Conservation (phyloP, 2,888 invertebrate species). For the Pomacea canaliculata region DNA sequence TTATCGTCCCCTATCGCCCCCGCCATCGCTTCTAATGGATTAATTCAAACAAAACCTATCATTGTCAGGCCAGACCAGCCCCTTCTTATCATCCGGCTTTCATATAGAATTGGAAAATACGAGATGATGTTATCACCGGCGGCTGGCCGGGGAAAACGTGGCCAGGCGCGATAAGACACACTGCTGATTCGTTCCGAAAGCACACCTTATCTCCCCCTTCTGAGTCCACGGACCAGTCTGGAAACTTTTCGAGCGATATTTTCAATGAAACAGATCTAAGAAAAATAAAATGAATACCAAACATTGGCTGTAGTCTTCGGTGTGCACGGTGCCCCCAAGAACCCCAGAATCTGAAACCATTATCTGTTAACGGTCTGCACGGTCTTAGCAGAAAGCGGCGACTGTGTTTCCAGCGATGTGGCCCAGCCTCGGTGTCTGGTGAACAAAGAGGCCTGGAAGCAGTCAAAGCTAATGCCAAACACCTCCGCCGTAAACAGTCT, state of each 20-base stretch:
- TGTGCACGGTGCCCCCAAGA: constrained; percentile 21
- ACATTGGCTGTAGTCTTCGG: background rate
- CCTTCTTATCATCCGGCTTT: constrained; percentile 49
- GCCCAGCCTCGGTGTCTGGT: too few species aligned
- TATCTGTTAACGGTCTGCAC: constrained; percentile 18
- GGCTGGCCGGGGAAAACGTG: constrained; percentile 40
- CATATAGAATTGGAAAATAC: constrained; percentile 63
- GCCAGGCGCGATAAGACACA: constrained; percentile 41
- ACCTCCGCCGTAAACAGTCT: too few species aligned
- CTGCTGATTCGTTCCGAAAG: constrained; percentile 28
- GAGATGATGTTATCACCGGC: constrained; percentile 50
- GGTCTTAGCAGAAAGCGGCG: constrained; percentile 10
- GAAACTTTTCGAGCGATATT: constrained; percentile 28
- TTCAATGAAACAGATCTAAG: constrained; percentile 31
- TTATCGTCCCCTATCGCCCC: constrained; percentile 30
- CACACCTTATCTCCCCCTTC: constrained; percentile 30
- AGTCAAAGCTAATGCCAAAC: too few species aligned
- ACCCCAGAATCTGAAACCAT: constrained; percentile 21
- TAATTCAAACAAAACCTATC: constrained; percentile 60
- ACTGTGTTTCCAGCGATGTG: too few species aligned
- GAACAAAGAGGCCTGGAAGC: too few species aligned
- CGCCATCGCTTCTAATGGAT: constrained; percentile 56
- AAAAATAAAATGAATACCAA: constrained; percentile 29
- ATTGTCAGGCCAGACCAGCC: constrained; percentile 48
- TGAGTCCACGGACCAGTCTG: constrained; percentile 24